Base-by-base conservation (phyloP, 2,113 vertebrate species). In the Pungitius pungitius region DNA sequence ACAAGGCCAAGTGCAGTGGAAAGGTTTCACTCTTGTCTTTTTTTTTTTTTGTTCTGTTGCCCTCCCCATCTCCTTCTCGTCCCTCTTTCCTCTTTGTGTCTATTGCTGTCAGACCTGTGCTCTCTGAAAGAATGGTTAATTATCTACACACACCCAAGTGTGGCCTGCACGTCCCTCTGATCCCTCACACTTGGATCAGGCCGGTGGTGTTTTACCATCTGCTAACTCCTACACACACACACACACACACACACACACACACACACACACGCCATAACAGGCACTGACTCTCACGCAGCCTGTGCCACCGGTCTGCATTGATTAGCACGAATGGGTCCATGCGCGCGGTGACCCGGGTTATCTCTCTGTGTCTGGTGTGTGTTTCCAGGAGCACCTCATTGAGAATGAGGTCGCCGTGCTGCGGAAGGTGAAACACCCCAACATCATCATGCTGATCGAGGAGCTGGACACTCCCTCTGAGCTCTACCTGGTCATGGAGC, bases 381-480 rank as follows among this genome's bases (percentile, higher is more conserved):
- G 70, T 79, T 54, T 80, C 18, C 89, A 99, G 98, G 97, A 99
- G 14, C 98, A 99, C 80, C 93, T 99, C 84, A 99, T 99, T 30
- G 97, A 99, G 90, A 99, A 95, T 0, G 98, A 99, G 83, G 98
- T 99, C 14, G 96, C 96, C 0, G 97, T 99, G 47, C 92, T 99
- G 84, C 94, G 98, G 45, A 94, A 81, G 42, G 96, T 99, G 79
- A 99, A 98, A 55, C 98, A 99, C 73, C 97, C 98, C 2, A 99
- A 99, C 88, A 97, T 99, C 90, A 98, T 99, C 85, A 97, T 98
- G 97, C 85, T 99, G 81, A 90, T 99, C 0, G 98, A 99, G 87
- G 98, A 99, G 89, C 95, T 98, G 94, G 97, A 99, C 84, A 99
- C 96, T 0, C 81, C 95, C 4, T 75, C 94, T 1, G 96, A 99